phyloP scores from a whole-genome alignment of 2,113 vertebrate species.

The Petaurus breviceps region DNA sequence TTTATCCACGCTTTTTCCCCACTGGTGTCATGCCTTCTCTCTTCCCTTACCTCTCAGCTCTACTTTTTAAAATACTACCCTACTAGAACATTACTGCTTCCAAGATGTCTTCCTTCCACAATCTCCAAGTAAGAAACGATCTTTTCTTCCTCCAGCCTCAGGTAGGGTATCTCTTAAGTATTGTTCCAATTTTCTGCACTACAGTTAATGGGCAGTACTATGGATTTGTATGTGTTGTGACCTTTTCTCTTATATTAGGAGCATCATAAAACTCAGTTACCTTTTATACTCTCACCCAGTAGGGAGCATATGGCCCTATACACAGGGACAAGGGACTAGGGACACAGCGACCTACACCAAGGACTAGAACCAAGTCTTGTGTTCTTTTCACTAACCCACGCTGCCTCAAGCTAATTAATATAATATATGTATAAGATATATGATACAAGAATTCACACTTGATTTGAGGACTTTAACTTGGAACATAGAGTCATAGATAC shows the following conservation, averaged over 20 bases:
- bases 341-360: neutral
- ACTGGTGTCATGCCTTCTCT: neutral
- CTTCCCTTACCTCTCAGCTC: neutral
- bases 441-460: neutral
- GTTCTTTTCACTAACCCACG: neutral
- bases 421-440: no score
- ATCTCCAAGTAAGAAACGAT: neutral
- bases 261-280: neutral
- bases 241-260: neutral
- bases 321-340: fast-evolving
- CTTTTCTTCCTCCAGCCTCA: neutral
- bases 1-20: neutral
- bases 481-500: neutral
- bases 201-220: neutral
- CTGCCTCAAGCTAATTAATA: neutral
- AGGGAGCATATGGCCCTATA: neutral
- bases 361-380: neutral
- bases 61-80: neutral
- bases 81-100: neutral
- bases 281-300: neutral
- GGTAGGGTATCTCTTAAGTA: neutral
- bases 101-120: neutral
- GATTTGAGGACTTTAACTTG: neutral
- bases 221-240: neutral
- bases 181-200: neutral